Percentiles rank a stretch among this genome's conserved stretches.
Conservation (phyloP, 2,797 vertebrate genomes). For the Neolamprologus multifasciatus region DNA sequence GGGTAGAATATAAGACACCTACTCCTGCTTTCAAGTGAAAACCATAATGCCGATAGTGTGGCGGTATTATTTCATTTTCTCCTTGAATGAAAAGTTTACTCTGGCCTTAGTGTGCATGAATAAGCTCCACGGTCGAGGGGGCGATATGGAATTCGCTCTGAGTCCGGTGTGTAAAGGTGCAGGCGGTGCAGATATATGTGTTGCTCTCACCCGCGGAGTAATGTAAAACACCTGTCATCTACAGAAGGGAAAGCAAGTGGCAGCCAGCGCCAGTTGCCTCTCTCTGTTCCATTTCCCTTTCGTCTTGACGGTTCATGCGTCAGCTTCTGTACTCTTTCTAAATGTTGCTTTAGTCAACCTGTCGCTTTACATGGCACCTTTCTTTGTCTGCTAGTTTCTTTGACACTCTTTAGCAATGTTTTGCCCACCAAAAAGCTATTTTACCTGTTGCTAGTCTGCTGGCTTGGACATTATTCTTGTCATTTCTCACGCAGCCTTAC, state of each 20-base stretch:
- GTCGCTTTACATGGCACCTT: conserved; percentile 30
- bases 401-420: conserved; percentile 34
- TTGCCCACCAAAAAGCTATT: not conserved
- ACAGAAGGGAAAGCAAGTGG: conserved; percentile 32
- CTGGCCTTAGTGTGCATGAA: conserved; percentile 24
- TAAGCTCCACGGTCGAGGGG: conserved; percentile 13
- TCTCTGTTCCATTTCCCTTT: conserved; percentile 30
- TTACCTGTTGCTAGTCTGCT: conserved; percentile 23
- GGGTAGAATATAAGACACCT: conserved; percentile 19
- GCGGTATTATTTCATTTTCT: conserved; percentile 30
- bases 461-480: not conserved
- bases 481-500: conserved; percentile 5
- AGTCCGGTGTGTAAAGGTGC: conserved; percentile 17
- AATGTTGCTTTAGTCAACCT: conserved; percentile 38
- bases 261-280: conserved; percentile 34
- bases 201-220: conserved; percentile 22
- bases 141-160: conserved; percentile 6
- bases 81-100: conserved; percentile 39
- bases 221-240: conserved; percentile 65
- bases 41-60: not conserved
- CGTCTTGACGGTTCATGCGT: conserved; percentile 16
- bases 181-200: not conserved
- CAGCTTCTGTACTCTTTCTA: conserved; percentile 7
- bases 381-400: conserved; percentile 30
- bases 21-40: not conserved